Base-by-base conservation (phyloP, 2,888 invertebrate species). In the Aphrophora alni region DNA sequence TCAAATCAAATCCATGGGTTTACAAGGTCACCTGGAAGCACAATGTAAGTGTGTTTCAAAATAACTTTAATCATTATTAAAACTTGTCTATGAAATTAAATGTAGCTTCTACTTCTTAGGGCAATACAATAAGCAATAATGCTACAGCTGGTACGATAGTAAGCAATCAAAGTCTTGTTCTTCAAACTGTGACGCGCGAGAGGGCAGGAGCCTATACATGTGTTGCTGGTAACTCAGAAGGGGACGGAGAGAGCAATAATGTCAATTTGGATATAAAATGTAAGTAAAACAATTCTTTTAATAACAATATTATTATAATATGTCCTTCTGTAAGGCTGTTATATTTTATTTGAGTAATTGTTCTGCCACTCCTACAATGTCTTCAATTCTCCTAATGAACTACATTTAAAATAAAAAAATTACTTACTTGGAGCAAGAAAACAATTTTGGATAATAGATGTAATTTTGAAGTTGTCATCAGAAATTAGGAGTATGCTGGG, bases 121-220 rank as follows among this genome's bases (percentile, higher is more conserved):
- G 93, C 26, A 92, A 92, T 86, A 92, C 93, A 86, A 91, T 97
- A 86, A 93, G 92, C 86, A 95, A 95, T 89, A 96, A 96, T 87
- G 91, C 93, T 1, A 92, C 93, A 79, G 92, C 93, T 4, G 96
- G 96, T 44, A 93, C 95, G 80, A 93, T 97, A 82, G 95, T 95
- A 88, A 96, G 95, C 88, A 96, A 96, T 89, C 96, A 97, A 89
- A 96, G 95, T 87, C 90, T 97, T 82, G 96, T 97, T n/a, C 91
- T 97, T 85, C 97, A 96, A 89, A 93, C 93, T 84, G 95, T 97
- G 83, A 93, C 93, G 83, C 91, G 95, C 81, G 91, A 92, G 68
- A 90, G 93, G 75, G 93, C 95, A 0, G 97, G 97, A 0, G 92
- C 94, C 86, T 97, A 97, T 89, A 95, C 95, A 85, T 97, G 97